Evolutionary conservation across 2,888 invertebrate genomes (phyloP), one percentile per base, ranked within the genome.

Genomic region (Gandaritis pyraliata): DNA sequence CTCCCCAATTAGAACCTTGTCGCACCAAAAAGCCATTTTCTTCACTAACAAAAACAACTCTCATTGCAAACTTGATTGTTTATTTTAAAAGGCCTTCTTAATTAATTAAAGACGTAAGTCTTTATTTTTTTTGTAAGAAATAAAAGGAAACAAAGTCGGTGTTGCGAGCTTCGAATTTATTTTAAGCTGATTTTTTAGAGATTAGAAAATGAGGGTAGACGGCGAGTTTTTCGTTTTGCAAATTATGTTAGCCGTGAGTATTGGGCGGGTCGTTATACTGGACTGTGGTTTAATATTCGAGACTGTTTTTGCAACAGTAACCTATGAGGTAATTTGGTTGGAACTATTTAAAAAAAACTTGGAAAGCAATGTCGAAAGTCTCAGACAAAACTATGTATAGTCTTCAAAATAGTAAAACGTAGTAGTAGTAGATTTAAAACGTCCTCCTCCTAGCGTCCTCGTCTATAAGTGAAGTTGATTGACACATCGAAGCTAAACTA

Each of bases 71-170:
- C 76, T 79, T 73, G 73, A 82, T 80, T 78, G 76, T 76, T 65
- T 73, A 73, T 80, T 76, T 80, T 71, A 76, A 76, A 74, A 73
- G 74, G 70, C 68, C 72, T 72, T 66, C 72, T 73, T 80, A 83
- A 85, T 84, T 82, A 83, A 84, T 82, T 83, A 78, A 80, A 81
- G 74, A 80, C 75, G 77, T 75, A 74, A 75, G 74, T 74, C 78
- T 77, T 79, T 75, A 73, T 23, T 78, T 78, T 74, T n/a, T 75
- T 75, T 65, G 57, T 65, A 63, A 72, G 72, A 81, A 80, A 80
- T 78, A 76, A 82, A 81, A 81, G 74, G 69, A 58, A 69, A 72
- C 74, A 79, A 82, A 82, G 78, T 82, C 80, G 74, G 69, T 66
- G 49, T 66, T 64, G 72, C 73, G 72, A 69, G 70, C 74, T 77